phyloP scores from a whole-genome alignment of 23 tunicate species.

The Styela clava region DNA sequence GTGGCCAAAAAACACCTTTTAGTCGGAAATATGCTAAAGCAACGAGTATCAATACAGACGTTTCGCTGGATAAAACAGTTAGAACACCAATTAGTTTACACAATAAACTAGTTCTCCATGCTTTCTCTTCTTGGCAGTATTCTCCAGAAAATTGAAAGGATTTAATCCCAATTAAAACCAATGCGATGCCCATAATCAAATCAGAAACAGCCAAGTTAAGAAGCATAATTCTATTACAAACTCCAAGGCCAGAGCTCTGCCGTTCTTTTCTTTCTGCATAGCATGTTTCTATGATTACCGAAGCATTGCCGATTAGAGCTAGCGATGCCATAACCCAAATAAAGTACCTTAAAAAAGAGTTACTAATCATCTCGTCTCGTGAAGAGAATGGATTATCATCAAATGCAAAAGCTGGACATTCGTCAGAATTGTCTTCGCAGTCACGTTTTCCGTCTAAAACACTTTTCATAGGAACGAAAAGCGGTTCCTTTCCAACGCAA shows the following conservation, averaged over 20 bases:
- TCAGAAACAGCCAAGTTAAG: slow-evolving; percentile 43
- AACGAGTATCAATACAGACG: slow-evolving; percentile 39
- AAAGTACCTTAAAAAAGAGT: slow-evolving; percentile 8
- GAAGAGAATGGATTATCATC: slow-evolving; percentile 41
- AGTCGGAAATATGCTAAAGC: slow-evolving; percentile 33
- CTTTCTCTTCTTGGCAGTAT: slow-evolving; percentile 30
- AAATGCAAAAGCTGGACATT: slow-evolving; percentile 33
- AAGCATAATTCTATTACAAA: slow-evolving; percentile 23
- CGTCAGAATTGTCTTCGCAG: slow-evolving; percentile 57
- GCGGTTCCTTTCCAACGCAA: slow-evolving; percentile 37
- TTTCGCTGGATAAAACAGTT: slow-evolving; percentile 42
- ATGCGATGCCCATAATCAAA: slow-evolving; percentile 50
- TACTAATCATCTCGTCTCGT: slow-evolving; percentile 40
- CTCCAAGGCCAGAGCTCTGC: not conserved
- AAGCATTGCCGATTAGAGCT: slow-evolving; percentile 41
- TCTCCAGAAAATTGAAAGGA: slow-evolving; percentile 35
- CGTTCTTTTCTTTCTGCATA: not conserved
- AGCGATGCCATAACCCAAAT: slow-evolving; percentile 58
- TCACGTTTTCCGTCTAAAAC: slow-evolving; percentile 56
- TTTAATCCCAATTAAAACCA: slow-evolving; percentile 31
- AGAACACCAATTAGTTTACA: slow-evolving; percentile 39
- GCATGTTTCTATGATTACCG: slow-evolving; percentile 31
- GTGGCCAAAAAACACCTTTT: slow-evolving; percentile 26
- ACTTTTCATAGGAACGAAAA: slow-evolving; percentile 30
- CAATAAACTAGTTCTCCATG: slow-evolving; percentile 37